Conservation (phyloP, 2,888 invertebrate species). For the Pogonocherus hispidulus region DNA sequence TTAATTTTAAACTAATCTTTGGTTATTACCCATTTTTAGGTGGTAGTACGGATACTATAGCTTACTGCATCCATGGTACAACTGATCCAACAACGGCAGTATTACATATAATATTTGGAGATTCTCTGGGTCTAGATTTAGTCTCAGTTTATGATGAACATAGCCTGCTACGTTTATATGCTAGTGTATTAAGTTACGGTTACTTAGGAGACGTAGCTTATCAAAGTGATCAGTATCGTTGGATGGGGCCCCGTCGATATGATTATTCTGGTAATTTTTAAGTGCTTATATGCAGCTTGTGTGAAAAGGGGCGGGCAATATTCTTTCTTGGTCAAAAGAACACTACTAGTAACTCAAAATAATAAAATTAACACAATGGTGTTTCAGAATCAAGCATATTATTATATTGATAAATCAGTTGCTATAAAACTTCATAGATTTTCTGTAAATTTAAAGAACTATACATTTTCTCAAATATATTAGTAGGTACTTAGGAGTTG, state of each 20-base stretch:
- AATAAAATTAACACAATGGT: no score
- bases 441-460: no score
- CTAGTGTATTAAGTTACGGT: constrained; percentile 86
- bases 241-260: constrained; percentile 90
- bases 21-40: constrained; percentile 62
- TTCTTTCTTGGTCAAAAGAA: no score
- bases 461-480: no score
- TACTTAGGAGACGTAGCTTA: constrained; percentile 87
- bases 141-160: constrained; percentile 79
- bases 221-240: constrained; percentile 84
- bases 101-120: constrained; percentile 86
- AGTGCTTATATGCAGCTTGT: no score
- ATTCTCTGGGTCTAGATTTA: constrained; percentile 80
- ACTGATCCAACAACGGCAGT: constrained; percentile 84
- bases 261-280: constrained; percentile 77
- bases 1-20: no score
- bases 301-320: no score
- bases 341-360: no score
- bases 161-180: constrained; percentile 76
- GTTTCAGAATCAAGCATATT: no score
- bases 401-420: no score
- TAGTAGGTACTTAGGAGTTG: no score
- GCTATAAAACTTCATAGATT: no score
- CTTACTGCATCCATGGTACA: constrained; percentile 84
- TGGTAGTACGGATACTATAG: constrained; percentile 84